Evolutionary conservation across 2,888 invertebrate species (phyloP).

Genomic region (Melanostoma scalare): DNA sequence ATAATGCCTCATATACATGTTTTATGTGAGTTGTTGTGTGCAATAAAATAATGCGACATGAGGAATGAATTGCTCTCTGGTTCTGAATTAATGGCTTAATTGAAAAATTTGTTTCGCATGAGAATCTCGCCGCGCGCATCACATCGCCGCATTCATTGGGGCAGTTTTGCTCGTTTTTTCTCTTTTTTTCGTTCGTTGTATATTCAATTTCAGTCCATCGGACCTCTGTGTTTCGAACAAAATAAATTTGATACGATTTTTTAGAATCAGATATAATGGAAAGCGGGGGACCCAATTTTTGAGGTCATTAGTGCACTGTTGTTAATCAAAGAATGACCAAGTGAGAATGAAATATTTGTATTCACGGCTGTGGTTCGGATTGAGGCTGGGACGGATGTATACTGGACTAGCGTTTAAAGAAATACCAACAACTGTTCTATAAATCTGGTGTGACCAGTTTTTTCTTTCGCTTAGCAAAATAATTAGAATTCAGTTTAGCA

Average conservation of each 20-base stretch:
- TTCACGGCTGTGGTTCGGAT: background rate
- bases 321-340: slow-evolving; percentile 14
- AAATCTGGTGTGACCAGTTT: slow-evolving; percentile 25
- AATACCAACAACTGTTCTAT: slow-evolving; percentile 14
- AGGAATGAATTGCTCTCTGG: slow-evolving; percentile 76
- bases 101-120: slow-evolving; percentile 80
- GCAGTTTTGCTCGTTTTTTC: background rate
- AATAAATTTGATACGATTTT: slow-evolving; percentile 33
- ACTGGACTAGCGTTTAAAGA: slow-evolving; percentile 2
- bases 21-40: slow-evolving; percentile 73
- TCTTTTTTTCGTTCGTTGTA: background rate
- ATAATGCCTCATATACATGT: slow-evolving; percentile 73
- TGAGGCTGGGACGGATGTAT: background rate
- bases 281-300: slow-evolving; percentile 5
- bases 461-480: background rate
- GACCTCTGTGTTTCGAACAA: slow-evolving; percentile 18
- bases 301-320: slow-evolving; percentile 30
- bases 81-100: slow-evolving; percentile 81
- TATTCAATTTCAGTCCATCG: background rate
- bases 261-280: slow-evolving; percentile 19
- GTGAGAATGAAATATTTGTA: slow-evolving; percentile 13
- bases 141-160: background rate
- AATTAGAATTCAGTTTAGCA: no score
- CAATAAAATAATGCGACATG: slow-evolving; percentile 80
- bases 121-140: slow-evolving; percentile 73